Evolutionary conservation across 2,888 invertebrate species (phyloP).

Genomic region (Eilema depressum): DNA sequence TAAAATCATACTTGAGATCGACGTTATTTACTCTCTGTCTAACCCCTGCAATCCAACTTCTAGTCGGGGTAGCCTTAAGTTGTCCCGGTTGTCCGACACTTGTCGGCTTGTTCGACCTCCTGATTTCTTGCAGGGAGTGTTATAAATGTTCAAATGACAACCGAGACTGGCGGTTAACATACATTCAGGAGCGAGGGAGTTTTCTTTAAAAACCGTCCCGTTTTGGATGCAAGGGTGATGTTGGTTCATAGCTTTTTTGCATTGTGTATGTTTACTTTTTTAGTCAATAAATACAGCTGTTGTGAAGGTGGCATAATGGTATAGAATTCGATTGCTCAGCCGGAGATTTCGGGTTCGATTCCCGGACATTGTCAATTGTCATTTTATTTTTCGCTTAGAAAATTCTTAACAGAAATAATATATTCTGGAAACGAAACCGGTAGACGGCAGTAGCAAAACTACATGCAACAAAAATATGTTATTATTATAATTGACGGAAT

Average conservation of each 20-base stretch:
- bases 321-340: background rate
- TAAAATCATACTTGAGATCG: background rate
- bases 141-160: slow-evolving; percentile 15
- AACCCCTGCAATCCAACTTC: slow-evolving; percentile 7
- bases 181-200: background rate
- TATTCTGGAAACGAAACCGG: no score
- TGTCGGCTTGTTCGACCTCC: slow-evolving; percentile 16
- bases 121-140: slow-evolving; percentile 7
- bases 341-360: background rate
- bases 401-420: no score
- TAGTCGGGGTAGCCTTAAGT: slow-evolving; percentile 15
- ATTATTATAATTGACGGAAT: no score
- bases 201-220: slow-evolving; percentile 6
- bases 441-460: no score
- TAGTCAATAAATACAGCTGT: no score
- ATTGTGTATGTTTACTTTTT: background rate
- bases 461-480: no score
- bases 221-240: background rate
- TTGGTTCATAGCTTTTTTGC: background rate
- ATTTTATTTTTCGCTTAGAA: background rate
- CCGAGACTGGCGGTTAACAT: background rate
- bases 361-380: background rate
- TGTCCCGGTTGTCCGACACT: slow-evolving; percentile 23
- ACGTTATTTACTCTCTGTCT: background rate
- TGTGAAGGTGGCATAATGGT: background rate